Base-by-base conservation (phyloP, 1,140 invertebrate genomes). In the Monomorium pharaonis region DNA sequence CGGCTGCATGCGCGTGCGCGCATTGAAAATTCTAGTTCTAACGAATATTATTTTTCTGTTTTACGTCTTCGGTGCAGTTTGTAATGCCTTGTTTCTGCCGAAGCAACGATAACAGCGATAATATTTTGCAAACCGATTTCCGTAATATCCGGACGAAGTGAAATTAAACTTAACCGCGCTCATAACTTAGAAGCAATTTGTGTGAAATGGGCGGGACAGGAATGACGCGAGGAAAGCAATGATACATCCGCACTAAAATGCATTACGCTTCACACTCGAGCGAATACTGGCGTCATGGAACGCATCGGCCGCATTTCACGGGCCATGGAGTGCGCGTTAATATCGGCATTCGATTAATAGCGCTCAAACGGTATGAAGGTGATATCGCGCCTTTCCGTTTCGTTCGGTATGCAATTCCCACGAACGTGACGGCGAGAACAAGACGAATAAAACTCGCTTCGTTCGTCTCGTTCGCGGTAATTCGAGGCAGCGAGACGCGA, bases 281-380 rank as follows among this genome's bases (percentile, higher is more conserved):
- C 44, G 27, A 44, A 65, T 47, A 78, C 44, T 54, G 51, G 27
- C n/a, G 72, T n/a, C n/a, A n/a, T 30, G 58, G 44, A 87, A 86
- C 24, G 65, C 85, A 65, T 65, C 72, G 30, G 49, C 54, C 65
- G 18, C 49, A 27, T 33, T 49, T 62, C 27, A 69, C 2, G 56
- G 62, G 27, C 18, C 27, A 12, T 30, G 42, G 24, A 24, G 18
- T 65, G 30, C 60, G 54, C 60, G 54, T 76, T 78, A 69, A 78
- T 78, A 69, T 78, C 21, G 37, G 24, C 56, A 37, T 7, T 51
- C 54, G 42, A 67, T 51, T 78, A 78, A 78, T 67, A 67, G n/a
- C 21, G 27, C 14, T 67, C 16, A 78, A 51, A 78, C 44, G 27
- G n/a, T 10, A 14, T 21, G 21, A 69, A 78, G 30, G 30, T 21